Evolutionary conservation across 2,113 vertebrate species (phyloP), one percentile per base, ranked within the genome.

Genomic region (Triplophysa siluroides): DNA sequence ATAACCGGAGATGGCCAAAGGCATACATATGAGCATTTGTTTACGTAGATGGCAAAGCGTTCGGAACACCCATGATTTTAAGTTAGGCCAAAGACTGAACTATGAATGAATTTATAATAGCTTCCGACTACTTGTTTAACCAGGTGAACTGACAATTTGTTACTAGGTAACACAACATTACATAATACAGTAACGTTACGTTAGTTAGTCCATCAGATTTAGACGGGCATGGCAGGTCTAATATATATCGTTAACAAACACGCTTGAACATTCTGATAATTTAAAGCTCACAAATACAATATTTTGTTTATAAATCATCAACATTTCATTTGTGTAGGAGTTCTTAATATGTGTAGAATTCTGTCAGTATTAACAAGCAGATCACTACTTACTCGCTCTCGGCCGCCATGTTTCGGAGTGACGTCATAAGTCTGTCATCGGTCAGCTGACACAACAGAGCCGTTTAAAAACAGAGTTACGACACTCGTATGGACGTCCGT

Each of bases 351-450:
- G 23, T 10, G 41, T 4, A 41, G 0, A 13, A 43, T 73, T 63
- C 23, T 75, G 72, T n/a, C 58, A 47, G 38, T 62, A 29, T 75
- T 75, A 29, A 47, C 0, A 58, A 47, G 58, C 7, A 47, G 16
- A 65, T 66, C 11, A 54, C 38, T 72, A 91, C 91, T 94, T 86
- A 94, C 93, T 93, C 92, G 90, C 80, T 84, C 83, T 92, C 90
- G 9, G 90, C 84, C 58, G 93, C 93, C 90, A 91, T 93, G 41
- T 84, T 38, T 84, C 7, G 45, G 9, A 2, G 14, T 63, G 41
- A 67, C 50, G 58, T 61, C 66, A 80, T 8, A 14, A 2, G 16
- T 0, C 71, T 18, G 47, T 65, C 71, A 76, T 16, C 14, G 7
- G 29, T 10, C 43, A 58, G 16, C 23, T 65, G 52, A 60, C 11